Conservation (phyloP, 2,113 vertebrate species). For the Nyctereutes procyonoides region DNA sequence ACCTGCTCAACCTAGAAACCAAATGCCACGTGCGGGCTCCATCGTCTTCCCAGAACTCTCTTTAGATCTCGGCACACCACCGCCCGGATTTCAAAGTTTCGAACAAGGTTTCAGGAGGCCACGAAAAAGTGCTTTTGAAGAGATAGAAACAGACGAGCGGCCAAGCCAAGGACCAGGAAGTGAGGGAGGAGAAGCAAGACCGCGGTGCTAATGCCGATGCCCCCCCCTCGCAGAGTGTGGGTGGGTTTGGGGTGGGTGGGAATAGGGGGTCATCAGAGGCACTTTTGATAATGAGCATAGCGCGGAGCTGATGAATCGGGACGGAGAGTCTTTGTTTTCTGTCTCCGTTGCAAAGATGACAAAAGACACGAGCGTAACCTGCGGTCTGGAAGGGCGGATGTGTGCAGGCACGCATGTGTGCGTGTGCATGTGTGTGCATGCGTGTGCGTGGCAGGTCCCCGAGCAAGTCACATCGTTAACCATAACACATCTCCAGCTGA, state of each 20-base stretch:
- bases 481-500: not conserved
- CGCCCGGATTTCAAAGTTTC: not conserved
- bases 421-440: no score
- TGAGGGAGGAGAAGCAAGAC: rapidly evolving
- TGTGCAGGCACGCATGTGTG: no score
- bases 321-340: not conserved
- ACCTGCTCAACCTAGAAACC: not conserved
- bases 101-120: not conserved
- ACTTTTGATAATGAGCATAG: not conserved
- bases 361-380: not conserved
- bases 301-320: not conserved
- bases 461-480: not conserved
- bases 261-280: not conserved
- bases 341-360: not conserved
- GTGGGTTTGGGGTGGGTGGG: rapidly evolving
- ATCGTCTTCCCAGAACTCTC: constrained; percentile 14
- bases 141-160: not conserved
- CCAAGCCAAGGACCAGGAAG: rapidly evolving
- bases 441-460: not conserved
- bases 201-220: rapidly evolving
- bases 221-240: rapidly evolving
- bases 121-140: not conserved
- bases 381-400: not conserved
- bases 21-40: not conserved
- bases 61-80: not conserved